A percentile compares a stretch with the other conserved stretches of the same genome.
These are phyloP conservation scores for Strigamia transsilvanica DNA, from an alignment of 2,888 invertebrate species.

Conservation along the genomic window DNA sequence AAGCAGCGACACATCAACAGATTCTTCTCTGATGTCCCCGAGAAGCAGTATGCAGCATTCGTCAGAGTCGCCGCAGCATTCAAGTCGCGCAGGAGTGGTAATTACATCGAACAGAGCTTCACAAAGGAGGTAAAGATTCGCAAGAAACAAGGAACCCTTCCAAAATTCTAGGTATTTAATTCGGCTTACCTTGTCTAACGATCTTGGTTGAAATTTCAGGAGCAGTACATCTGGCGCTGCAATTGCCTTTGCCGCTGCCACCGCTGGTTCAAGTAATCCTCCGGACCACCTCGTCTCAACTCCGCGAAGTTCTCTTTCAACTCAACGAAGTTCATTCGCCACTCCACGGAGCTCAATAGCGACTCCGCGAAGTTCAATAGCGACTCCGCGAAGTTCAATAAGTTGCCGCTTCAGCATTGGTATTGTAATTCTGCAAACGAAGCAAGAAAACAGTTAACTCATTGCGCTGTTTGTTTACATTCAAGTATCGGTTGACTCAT, in stretches of 20 bases:
- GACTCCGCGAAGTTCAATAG: not conserved
- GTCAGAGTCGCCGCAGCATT: slow-evolving; percentile 69
- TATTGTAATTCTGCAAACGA: not conserved
- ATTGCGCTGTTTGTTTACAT: not conserved
- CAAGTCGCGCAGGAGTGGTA: slow-evolving; percentile 85
- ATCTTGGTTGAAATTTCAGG: slow-evolving; percentile 66
- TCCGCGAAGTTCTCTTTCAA: slow-evolving; percentile 51
- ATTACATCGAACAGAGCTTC: slow-evolving; percentile 89
- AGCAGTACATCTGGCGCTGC: slow-evolving; percentile 87
- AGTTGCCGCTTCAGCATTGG: slow-evolving; percentile 41
- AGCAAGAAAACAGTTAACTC: not conserved
- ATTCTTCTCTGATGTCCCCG: slow-evolving; percentile 64
- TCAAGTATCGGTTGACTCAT: slow-evolving; percentile 44
- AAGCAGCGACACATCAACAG: slow-evolving; percentile 58
- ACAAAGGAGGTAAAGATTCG: slow-evolving; percentile 74
- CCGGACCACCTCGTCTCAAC: slow-evolving; percentile 68
- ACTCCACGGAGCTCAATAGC: not conserved
- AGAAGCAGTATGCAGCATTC: slow-evolving; percentile 71
- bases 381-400: slow-evolving; percentile 4
- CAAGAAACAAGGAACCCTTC: no score
- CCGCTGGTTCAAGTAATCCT: slow-evolving; percentile 85
- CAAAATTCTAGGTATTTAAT: not conserved
- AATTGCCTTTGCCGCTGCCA: slow-evolving; percentile 89
- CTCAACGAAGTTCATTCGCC: not conserved
- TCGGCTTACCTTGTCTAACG: not conserved